Evolutionary conservation across 2,888 invertebrate species (phyloP), one percentile per base, ranked within the genome.

Genomic region (Heliconius ethilla): DNA sequence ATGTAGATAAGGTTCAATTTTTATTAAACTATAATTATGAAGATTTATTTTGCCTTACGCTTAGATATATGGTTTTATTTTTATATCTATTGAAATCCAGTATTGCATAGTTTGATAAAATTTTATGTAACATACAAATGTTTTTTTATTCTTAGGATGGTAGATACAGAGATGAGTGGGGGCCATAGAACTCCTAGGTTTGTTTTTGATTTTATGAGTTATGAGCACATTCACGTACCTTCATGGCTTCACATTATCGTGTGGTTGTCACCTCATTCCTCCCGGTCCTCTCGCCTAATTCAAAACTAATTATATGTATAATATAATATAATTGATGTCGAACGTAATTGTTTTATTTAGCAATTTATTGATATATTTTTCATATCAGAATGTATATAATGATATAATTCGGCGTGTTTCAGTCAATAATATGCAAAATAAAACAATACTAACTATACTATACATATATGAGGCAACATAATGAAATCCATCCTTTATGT

Each of bases 121-220:
- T 72, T 75, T 65, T 66, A 69, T 79, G 51, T 81, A 76, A 77
- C 77, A 79, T 81, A 70, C 78, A 80, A 80, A 78, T 80, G 76
- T 69, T 90, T 90, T 91, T 91, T 92, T 90, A 91, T 94, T 90
- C 94, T 89, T 94, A 96, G 96, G 95, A 95, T 95, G 93, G 95
- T 95, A 95, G 95, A 95, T 92, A 94, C 95, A 95, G 96, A 96
- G 93, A 94, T 95, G 92, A 95, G 95, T 95, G 95, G 95, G 93
- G 95, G 95, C 93, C 95, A 96, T 95, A 96, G 95, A 93, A 94
- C 95, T 89, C 95, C 96, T 96, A 96, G 96, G 96, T 96, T 96
- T 95, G 96, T 96, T 84, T 92, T 93, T 92, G 85, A 88, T 92
- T 82, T 83, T 92, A 91, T 93, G 92, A 91, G 92, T 92, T 92